Base-by-base conservation (phyloP, 1,140 invertebrate genomes). In the Camponotus pennsylvanicus region DNA sequence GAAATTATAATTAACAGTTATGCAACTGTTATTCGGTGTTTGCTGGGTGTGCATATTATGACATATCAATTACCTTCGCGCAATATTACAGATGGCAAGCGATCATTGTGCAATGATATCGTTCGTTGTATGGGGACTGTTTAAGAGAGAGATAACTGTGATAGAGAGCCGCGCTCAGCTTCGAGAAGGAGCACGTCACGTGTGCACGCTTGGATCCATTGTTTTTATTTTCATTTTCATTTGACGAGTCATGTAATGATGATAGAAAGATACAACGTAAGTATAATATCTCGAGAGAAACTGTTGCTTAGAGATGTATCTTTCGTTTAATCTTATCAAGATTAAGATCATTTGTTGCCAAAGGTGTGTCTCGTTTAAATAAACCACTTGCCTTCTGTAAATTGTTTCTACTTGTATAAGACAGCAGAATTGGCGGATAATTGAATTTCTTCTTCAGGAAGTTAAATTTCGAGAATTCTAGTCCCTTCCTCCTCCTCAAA, bases 151-250 rank as follows among this genome's bases (percentile, higher is more conserved):
- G 27, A 71, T 11, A 71, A 89, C 90, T 92, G 90, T 92, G 90
- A 92, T 90, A 92, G 13, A 52, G 49, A 52, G 76, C 71, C 75
- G 85, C 61, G 79, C 70, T 86, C 87, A 87, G 86, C 71, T 90
- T 86, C 80, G 75, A 86, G 67, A 75, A 84, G 75, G 77, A 70
- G 45, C 63, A 80, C 40, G 5, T 34, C 57, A n/a, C 18, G 2
- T 21, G 13, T 1, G 45, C 49, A n/a, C 2, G 34, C 13, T 75
- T 61, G 40, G 40, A 34, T 18, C 49, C 8, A 7, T 83, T 45
- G 59, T 40, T 34, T 73, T 34, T 5, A 15, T 32, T 32, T 15
- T n/a, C 4, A 15, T 32, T 32, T 15, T n/a, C 4, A 55, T 21
- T 3, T 59, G 9, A n/a, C 11, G 34, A 55, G 61, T 55, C 13